Evolutionary conservation across 2,888 invertebrate species (phyloP), one percentile per base, ranked within the genome.

Genomic region (Tetheella fluctuosa): DNA sequence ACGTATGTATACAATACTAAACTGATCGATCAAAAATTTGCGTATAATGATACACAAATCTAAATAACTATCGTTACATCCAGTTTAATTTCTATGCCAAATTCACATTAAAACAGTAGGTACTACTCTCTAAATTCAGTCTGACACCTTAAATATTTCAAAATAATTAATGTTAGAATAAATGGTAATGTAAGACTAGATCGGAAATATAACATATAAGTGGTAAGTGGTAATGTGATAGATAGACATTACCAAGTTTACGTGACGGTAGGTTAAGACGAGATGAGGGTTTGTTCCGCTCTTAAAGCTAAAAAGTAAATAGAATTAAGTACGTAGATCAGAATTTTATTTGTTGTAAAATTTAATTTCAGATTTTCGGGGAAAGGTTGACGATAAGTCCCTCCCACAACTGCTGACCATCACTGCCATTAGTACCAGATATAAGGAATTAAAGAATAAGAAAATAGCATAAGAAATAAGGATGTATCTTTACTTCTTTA

Each of bases 341-440:
- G 76, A 73, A 68, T 68, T 79, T 86, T 76, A 62, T 79, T 88
- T 84, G 67, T 69, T 57, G 71, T 86, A 81, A 75, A 64, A 75
- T 74, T 80, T 84, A 63, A 68, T 83, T 88, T 85, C 59, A 60
- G 64, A 71, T 84, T 86, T 74, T 81, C 77, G 80, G 88, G 85
- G 76, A 62, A 81, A 59, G 83, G 86, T 83, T 62, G 86, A 85
- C 83, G 39, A 48, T 64, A 23, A 85, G 88, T 90, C 88, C 89
- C 81, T 86, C 88, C 88, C 73, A 80, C 87, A 88, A 87, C 88
- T 84, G 87, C 89, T 86, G 79, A 85, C 81, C 82, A 85, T 74
- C 89, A 92, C 92, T 92, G 92, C 92, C 92, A 92, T 86, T 89
- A 87, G 84, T 76, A 70, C 80, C 81, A 80, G 70, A 70, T 75